Percentiles rank a stretch among this genome's conserved stretches.
Conservation (phyloP, 1,140 invertebrate genomes). For the Whitmania pigra region DNA sequence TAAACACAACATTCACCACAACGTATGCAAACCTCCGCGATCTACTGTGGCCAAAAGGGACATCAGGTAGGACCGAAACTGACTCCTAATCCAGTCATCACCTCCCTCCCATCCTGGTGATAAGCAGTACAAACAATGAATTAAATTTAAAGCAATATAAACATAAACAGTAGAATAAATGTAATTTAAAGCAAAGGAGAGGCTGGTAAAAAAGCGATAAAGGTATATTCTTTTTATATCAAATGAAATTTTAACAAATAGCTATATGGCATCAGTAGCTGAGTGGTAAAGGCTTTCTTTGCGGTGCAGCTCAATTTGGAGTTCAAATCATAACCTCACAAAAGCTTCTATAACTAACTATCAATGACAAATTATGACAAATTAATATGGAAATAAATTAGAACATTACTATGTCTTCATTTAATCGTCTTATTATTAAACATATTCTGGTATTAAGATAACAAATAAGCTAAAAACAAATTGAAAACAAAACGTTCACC, state of each 20-base stretch:
- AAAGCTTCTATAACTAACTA: too few species aligned
- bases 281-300: too few species aligned
- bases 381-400: too few species aligned
- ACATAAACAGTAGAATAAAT: not conserved
- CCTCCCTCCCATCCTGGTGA: slow-evolving; percentile 66
- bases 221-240: not conserved
- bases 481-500: slow-evolving; percentile 36
- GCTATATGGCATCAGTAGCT: too few species aligned
- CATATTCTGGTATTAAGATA: not conserved
- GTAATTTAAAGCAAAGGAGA: not conserved
- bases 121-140: slow-evolving; percentile 15
- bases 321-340: too few species aligned
- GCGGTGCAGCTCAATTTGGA: too few species aligned
- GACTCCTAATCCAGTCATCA: slow-evolving; percentile 86
- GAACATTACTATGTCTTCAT: too few species aligned
- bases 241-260: too few species aligned
- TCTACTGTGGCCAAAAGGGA: slow-evolving; percentile 53
- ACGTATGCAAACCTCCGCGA: slow-evolving; percentile 26
- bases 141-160: slow-evolving; percentile 6
- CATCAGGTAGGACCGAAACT: slow-evolving; percentile 81
- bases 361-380: too few species aligned
- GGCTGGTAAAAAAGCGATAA: not conserved
- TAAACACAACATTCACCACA: not conserved
- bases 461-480: not conserved
- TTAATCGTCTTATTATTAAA: too few species aligned